phyloP scores from a whole-genome alignment of 2,888 invertebrate genomes.

The Plemyria rubiginata region DNA sequence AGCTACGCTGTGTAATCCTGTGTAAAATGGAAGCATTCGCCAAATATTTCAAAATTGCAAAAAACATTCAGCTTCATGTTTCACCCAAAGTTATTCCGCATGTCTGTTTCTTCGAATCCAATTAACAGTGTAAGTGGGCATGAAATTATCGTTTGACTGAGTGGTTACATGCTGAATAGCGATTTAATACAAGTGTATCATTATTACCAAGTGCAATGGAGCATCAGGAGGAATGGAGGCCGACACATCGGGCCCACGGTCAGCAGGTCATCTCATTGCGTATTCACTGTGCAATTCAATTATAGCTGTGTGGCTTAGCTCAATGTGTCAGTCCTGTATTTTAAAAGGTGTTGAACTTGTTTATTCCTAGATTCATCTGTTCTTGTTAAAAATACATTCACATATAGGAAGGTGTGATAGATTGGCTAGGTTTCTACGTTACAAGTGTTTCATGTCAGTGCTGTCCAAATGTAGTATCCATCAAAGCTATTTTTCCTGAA shows the following conservation, averaged over 20 bases:
- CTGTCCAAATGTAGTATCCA: neutral
- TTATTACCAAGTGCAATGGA: constrained; percentile 30
- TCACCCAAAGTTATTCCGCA: constrained; percentile 6
- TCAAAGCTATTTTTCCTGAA: neutral
- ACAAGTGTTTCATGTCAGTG: neutral
- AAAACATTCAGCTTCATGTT: constrained; percentile 7
- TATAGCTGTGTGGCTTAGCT: constrained; percentile 7
- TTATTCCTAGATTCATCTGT: no score
- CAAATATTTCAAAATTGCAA: neutral
- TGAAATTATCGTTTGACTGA: constrained; percentile 45
- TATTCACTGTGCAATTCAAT: constrained; percentile 39
- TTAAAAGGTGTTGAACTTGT: constrained; percentile 1
- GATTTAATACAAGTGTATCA: constrained; percentile 23
- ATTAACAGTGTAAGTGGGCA: constrained; percentile 44
- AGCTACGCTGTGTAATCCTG: neutral
- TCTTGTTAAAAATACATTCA: no score
- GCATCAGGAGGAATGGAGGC: constrained; percentile 31
- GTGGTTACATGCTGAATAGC: constrained; percentile 23
- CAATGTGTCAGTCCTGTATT: constrained; percentile 4
- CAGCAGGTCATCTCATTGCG: constrained; percentile 56
- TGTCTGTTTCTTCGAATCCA: constrained; percentile 24
- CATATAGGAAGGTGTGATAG: no score
- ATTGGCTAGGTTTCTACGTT: no score
- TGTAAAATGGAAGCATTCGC: neutral
- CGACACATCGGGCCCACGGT: constrained; percentile 59